Conservation (phyloP, 2,888 invertebrate genomes). For the Campoplex nolae region DNA sequence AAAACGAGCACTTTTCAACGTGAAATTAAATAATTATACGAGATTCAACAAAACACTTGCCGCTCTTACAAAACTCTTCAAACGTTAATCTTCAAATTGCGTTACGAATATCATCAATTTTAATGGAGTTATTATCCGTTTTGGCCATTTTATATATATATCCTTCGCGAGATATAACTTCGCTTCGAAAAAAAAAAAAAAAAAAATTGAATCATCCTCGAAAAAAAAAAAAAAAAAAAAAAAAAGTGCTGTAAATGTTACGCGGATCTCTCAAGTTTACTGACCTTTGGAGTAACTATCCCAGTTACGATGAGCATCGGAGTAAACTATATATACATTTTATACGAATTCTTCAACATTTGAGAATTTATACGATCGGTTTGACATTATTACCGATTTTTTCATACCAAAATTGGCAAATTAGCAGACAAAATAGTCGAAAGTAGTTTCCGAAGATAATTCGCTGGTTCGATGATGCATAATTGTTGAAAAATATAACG, state of each 20-base stretch:
- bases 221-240: neutral
- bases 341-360: neutral
- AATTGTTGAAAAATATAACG: neutral
- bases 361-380: neutral
- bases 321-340: neutral
- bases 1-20: slow-evolving; percentile 13
- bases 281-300: neutral
- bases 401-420: neutral
- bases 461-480: neutral
- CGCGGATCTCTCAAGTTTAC: neutral
- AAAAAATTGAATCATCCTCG: neutral
- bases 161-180: neutral
- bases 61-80: neutral
- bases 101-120: neutral
- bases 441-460: neutral
- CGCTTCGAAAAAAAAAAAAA: neutral
- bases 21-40: slow-evolving; percentile 15
- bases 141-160: neutral
- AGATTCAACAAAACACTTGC: neutral
- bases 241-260: neutral
- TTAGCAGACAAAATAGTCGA: neutral
- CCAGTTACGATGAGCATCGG: neutral
- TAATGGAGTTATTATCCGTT: neutral
- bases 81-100: neutral
- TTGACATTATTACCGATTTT: neutral